Base-by-base conservation (phyloP, 2,888 invertebrate genomes). In the Dryococelus australis region DNA sequence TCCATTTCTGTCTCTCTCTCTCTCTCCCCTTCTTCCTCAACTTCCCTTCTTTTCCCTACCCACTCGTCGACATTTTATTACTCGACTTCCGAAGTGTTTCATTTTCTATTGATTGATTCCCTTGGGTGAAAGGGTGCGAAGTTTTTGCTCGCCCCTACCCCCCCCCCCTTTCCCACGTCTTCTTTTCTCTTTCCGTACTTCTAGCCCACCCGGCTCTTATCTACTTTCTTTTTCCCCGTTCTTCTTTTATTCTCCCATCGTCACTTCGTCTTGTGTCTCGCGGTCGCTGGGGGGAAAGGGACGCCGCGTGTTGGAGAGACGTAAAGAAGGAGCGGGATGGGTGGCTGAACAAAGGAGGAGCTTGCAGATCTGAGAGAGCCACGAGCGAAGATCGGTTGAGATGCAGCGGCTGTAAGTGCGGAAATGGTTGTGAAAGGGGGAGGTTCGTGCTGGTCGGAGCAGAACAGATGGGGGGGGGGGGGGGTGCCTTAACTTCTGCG, bases 51-150 rank as follows among this genome's bases (percentile, higher is more conserved):
- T 65, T 65, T n/a, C 65, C 24, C 8, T 20, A 65, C 65, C 65
- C 65, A 65, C 65, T 65, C 65, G 65, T 65, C 65, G 65, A 65
- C 65, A 65, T 65, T 65, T 65, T 65, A 65, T n/a, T 65, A 65
- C 65, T 65, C 65, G 28, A 35, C 20, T 35, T 28, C 43, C 79
- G 26, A 26, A 35, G 85, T 86, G 80, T 79, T 86, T 86, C 79
- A 86, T 86, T 43, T 80, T 86, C 86, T 81, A 26, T 85, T 85
- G 85, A 85, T 85, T 85, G 85, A 85, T 85, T 85, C 85, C 53
- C 85, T 85, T 65, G 53, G 35, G 85, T 84, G 28, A 51, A 28
- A 84, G 84, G 43, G 83, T 43, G 83, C 35, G 83, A 83, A 43
- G 43, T 43, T 83, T 83, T 20, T 43, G 81, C 13, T 28, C 26